phyloP scores from a whole-genome alignment of 2,888 invertebrate genomes.

The Biston stratarius region DNA sequence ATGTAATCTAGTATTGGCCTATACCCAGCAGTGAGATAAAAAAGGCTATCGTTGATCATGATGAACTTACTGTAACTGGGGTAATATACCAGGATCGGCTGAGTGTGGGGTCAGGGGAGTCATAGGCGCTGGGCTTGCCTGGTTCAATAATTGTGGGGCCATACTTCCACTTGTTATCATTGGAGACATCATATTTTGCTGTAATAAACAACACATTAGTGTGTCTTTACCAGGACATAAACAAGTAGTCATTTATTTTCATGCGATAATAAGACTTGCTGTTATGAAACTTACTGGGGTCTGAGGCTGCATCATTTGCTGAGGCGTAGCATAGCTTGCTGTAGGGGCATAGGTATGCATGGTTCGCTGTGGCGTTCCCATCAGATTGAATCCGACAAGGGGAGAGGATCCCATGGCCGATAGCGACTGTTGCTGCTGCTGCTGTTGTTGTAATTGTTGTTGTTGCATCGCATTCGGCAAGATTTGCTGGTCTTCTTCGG shows the following conservation, averaged over 20 bases:
- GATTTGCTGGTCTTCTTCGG: constrained; percentile 96
- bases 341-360: constrained; percentile 92
- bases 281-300: constrained; percentile 89
- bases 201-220: constrained; percentile 30
- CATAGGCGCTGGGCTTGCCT: constrained; percentile 92
- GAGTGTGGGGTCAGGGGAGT: constrained; percentile 97
- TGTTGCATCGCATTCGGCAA: constrained; percentile 94
- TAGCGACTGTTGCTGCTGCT: constrained; percentile 88
- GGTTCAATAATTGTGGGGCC: constrained; percentile 87
- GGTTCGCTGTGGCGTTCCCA: constrained; percentile 90
- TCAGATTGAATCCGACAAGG: constrained; percentile 87
- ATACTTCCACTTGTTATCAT: constrained; percentile 88
- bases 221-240: neutral
- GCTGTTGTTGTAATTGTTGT: constrained; percentile 90
- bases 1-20: too few species aligned
- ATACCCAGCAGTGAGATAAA: too few species aligned
- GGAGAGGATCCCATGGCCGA: constrained; percentile 87
- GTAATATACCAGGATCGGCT: constrained; percentile 96
- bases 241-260: neutral
- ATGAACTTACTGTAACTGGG: constrained; percentile 93
- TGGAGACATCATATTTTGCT: constrained; percentile 95
- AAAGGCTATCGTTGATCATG: too few species aligned
- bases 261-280: neutral
- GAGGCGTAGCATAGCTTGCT: constrained; percentile 92
- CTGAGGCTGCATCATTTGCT: constrained; percentile 95